These are phyloP conservation scores for Pteria penguin DNA, from an alignment of 2,888 invertebrate genomes.

Conservation along the genomic window DNA sequence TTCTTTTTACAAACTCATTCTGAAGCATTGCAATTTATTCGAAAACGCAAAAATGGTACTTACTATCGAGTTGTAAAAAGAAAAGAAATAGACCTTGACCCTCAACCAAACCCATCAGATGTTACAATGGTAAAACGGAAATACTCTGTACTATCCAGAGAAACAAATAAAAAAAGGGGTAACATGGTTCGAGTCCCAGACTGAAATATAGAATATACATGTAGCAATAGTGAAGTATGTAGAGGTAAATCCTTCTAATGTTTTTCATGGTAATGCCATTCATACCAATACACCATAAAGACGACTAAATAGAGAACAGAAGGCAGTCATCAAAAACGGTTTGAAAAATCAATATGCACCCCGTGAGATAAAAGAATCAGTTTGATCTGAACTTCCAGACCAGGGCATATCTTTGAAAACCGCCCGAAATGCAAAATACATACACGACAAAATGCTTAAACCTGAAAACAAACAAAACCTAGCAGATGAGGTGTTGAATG, in stretches of 20 bases:
- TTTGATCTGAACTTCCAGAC: not conserved
- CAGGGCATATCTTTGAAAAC: not conserved
- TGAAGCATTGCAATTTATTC: not conserved
- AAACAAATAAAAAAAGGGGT: conserved; percentile 8
- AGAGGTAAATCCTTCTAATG: not conserved
- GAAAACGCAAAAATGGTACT: not conserved
- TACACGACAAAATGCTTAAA: not conserved
- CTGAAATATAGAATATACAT: not conserved
- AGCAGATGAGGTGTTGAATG: not conserved
- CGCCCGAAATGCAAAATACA: not conserved
- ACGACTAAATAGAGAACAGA: not conserved
- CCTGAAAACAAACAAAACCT: not conserved
- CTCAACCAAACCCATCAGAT: not conserved
- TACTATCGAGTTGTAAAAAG: not conserved
- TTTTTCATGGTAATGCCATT: not conserved
- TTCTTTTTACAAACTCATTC: not conserved
- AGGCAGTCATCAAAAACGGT: not conserved
- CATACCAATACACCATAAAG: not conserved
- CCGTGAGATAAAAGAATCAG: conserved; percentile 1
- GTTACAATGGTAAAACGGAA: conserved; percentile 1
- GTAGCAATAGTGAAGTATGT: conserved; percentile 13
- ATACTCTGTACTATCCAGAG: conserved; percentile 1
- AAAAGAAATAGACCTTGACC: not conserved
- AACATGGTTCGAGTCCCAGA: conserved; percentile 12
- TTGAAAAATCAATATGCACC: not conserved